These are phyloP conservation scores for Datnioides undecimradiatus DNA, from an alignment of 2,113 vertebrate species.

Conservation along the genomic window DNA sequence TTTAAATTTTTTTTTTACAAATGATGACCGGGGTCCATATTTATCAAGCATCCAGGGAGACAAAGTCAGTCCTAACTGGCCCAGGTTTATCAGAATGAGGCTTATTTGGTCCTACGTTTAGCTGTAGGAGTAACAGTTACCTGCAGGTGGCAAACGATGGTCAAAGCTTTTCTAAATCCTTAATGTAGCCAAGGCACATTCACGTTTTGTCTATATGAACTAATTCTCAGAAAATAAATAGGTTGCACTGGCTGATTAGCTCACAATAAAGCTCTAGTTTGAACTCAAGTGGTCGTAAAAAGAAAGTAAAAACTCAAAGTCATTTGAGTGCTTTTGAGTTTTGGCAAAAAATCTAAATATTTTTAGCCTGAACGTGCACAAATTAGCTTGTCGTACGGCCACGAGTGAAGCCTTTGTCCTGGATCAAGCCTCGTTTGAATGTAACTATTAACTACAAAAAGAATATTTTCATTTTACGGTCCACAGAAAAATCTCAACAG, in stretches of 20 bases:
- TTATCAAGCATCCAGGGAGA: constrained; percentile 74
- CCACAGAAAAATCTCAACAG: constrained; percentile 14
- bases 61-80: constrained; percentile 25
- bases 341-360: constrained; percentile 53
- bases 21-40: constrained; percentile 52
- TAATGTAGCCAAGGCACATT: constrained; percentile 77
- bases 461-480: constrained; percentile 5
- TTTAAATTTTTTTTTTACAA: constrained; percentile 13
- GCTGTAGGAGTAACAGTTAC: constrained; percentile 35
- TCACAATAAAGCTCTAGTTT: constrained; percentile 26
- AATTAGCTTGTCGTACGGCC: background rate
- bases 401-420: background rate
- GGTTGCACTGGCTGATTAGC: constrained; percentile 18
- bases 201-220: constrained; percentile 48
- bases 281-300: constrained; percentile 20
- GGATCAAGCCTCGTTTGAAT: constrained; percentile 6
- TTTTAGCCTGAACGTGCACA: constrained; percentile 37
- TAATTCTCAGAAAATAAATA: constrained; percentile 49
- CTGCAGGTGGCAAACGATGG: constrained; percentile 29
- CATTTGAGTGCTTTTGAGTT: constrained; percentile 46
- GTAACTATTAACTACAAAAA: constrained; percentile 9
- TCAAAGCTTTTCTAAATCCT: constrained; percentile 47
- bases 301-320: background rate
- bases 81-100: constrained; percentile 37
- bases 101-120: constrained; percentile 52